phyloP scores from a whole-genome alignment of 2,888 invertebrate species.

The Latrodectus elegans region DNA sequence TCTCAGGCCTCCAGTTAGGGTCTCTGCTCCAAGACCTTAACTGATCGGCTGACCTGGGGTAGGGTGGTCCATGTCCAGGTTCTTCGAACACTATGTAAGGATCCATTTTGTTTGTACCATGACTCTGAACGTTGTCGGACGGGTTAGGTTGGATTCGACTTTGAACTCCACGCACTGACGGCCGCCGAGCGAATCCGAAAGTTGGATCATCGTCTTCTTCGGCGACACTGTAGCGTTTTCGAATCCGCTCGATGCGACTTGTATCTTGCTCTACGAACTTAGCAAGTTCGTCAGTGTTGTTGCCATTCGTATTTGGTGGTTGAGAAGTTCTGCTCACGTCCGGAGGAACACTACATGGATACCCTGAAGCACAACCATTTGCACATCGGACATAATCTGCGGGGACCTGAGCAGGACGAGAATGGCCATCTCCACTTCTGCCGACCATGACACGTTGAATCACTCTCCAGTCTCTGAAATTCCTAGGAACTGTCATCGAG shows the following conservation, averaged over 20 bases:
- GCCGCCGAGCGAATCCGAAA: conserved; percentile 71
- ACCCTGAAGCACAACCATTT: conserved; percentile 24
- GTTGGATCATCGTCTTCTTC: conserved; percentile 71
- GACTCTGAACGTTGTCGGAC: conserved; percentile 51
- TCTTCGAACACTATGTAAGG: conserved; percentile 34
- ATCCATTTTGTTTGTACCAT: conserved; percentile 16
- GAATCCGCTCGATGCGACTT: conserved; percentile 70
- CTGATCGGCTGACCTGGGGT: conserved; percentile 31
- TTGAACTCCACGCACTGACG: conserved; percentile 71
- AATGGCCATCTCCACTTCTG: conserved; percentile 5
- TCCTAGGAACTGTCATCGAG: conserved; percentile 58
- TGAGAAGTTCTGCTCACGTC: conserved; percentile 26
- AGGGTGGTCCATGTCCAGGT: conserved; percentile 16
- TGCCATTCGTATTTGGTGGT: neutral
- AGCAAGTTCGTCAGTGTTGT: conserved; percentile 70
- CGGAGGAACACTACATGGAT: conserved; percentile 16
- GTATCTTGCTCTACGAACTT: conserved; percentile 70
- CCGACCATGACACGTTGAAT: conserved; percentile 56
- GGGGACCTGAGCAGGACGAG: conserved; percentile 7
- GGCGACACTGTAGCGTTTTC: conserved; percentile 71
- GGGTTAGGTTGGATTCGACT: conserved; percentile 53
- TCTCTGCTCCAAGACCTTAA: conserved; percentile 39
- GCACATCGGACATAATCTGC: conserved; percentile 56
- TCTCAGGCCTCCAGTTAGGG: conserved; percentile 48
- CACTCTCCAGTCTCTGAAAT: conserved; percentile 64